Evolutionary conservation across 1,140 invertebrate species (phyloP), one percentile per base, ranked within the genome.

Genomic region (Aphaenogaster floridana): DNA sequence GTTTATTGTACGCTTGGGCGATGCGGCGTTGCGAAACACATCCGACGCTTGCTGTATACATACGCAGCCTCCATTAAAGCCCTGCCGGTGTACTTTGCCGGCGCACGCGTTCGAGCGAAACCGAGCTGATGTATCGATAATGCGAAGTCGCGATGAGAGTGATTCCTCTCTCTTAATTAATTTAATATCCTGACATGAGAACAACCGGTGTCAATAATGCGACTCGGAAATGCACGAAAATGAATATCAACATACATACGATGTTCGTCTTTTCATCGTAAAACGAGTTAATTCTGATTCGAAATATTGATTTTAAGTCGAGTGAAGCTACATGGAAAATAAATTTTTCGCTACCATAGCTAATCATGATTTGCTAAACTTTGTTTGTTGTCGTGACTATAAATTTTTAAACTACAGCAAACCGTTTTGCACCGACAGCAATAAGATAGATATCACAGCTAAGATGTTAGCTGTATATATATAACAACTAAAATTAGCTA

Each of bases 1-100:
- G 88, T 91, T 88, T 91, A 91, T 91, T 91, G 91, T 91, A 68
- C 81, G 74, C 83, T 83, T 68, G 77, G 50, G 64, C 87, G 89
- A 89, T 89, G 89, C 84, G 72, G 72, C 69, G 69, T 48, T 52
- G 52, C 74, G 59, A 89, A 90, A 88, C 71, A 88, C 74, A 90
- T 76, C 86, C 66, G 50, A 83, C 48, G 57, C 39, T 9, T 76
- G 78, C 21, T 72, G 36, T 83, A 74, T 52, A 80, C 21, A 69
- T 52, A 79, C 9, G 61, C 48, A 68, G 86, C 66, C 42, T 90
- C 90, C 86, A 88, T 92, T 91, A 91, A 92, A 89, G 50, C 80
- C 71, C 45, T 15, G 77, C 57, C 59, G 39, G 84, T 74, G 88
- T 89, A 52, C 77, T 74, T 86, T 86, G 84, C 36, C 21, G 76